Percentiles rank a stretch among this genome's conserved stretches.
Conservation (phyloP, 2,113 vertebrate species). For the Scartelaos histophorus region DNA sequence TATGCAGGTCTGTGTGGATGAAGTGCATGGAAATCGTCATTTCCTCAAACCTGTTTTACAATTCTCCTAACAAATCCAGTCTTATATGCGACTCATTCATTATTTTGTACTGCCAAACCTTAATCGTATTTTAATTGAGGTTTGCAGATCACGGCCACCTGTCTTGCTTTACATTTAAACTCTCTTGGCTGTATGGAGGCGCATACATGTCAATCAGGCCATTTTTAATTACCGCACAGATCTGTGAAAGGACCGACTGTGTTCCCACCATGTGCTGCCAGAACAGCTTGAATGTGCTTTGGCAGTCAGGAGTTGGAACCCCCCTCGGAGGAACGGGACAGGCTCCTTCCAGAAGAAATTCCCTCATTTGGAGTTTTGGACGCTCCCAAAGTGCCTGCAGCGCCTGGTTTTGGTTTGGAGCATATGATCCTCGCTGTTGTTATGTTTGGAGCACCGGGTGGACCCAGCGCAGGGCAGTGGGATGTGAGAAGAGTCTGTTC, state of each 20-base stretch:
- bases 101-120: not conserved
- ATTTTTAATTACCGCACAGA: slow-evolving; percentile 2
- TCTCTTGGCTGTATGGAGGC: not conserved
- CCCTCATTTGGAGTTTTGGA: slow-evolving; percentile 6
- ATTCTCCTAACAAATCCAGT: not conserved
- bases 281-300: slow-evolving; percentile 13
- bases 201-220: slow-evolving; percentile 2
- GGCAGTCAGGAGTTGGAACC: not conserved
- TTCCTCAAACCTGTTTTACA: not conserved
- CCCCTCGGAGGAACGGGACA: not conserved
- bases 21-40: too few species aligned
- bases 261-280: slow-evolving; percentile 6
- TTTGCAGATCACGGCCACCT: not conserved
- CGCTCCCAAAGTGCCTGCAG: not conserved
- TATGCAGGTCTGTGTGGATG: too few species aligned
- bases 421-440: slow-evolving; percentile 1
- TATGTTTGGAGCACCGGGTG: not conserved
- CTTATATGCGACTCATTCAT: not conserved
- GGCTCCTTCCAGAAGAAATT: slow-evolving; percentile 10
- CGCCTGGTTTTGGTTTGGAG: not conserved
- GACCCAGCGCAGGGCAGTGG: not conserved
- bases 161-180: not conserved
- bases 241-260: slow-evolving; percentile 1
- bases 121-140: not conserved
- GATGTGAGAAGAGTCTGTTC: not conserved